Base-by-base conservation (phyloP, 2,113 vertebrate species). In the Zosterops borbonicus region DNA sequence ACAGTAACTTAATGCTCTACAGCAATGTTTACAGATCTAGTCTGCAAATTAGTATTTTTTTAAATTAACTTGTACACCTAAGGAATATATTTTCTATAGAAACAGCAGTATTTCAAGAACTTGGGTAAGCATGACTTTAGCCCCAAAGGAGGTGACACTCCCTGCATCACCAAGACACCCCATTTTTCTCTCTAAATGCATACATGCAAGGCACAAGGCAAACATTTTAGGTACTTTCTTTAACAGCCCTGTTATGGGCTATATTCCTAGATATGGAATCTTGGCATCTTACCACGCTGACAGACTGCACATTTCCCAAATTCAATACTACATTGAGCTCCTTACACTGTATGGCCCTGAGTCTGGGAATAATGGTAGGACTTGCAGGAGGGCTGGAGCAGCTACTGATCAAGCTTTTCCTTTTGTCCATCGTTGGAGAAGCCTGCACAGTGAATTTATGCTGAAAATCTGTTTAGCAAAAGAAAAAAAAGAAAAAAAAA, bases 361-460 rank as follows among this genome's bases (percentile, higher is more conserved):
- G 99, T 83, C 99, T 99, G 55, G 99, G 99, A 96, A 99, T 98
- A 91, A 99, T 98, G 24, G 98, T 98, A 33, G 99, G 99, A 92
- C 99, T 99, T 91, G 96, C 98, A n/a, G 99, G 99, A 87, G 99
- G 99, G 67, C 98, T 99, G 94, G 98, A 99, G 44, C 98, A 96
- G 96, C 98, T 99, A 96, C 97, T 98, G 96, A 99, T 97, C 73
- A 99, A 97, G 91, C 99, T 99, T 97, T 98, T 98, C 95, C 98
- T 98, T 79, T 99, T 99, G 90, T 99, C 99, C 96, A 99, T 98
- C 6, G 99, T 99, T 5, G 99, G 99, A 77, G 99, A 99, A 35
- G 99, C 99, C 95, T 99, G 99, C 71, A 99, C 99, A 13, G 99
- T 99, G 98, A 99, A 99, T 96, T 99, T 99, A 97, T 99, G 99